Percentiles rank a stretch among this genome's conserved stretches.
phyloP scores from a whole-genome alignment of 2,797 vertebrate genomes.

The Mastacembelus armatus region DNA sequence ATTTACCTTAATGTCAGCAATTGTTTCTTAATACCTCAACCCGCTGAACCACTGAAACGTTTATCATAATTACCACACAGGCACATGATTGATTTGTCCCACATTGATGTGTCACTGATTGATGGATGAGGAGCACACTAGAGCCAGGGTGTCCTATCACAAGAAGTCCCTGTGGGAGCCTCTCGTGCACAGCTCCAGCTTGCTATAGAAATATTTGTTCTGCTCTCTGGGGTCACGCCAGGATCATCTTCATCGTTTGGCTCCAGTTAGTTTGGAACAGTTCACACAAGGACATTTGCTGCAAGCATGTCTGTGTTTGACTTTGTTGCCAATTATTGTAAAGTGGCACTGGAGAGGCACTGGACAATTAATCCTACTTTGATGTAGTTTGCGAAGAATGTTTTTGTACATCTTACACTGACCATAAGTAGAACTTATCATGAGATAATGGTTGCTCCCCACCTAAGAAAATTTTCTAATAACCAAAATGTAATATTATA shows the following conservation, averaged over 20 bases:
- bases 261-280: constrained; percentile 33
- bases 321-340: constrained; percentile 43
- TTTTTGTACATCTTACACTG: constrained; percentile 48
- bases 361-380: constrained; percentile 45
- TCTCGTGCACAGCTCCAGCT: constrained; percentile 25
- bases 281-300: constrained; percentile 37
- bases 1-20: not conserved
- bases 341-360: constrained; percentile 58
- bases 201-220: constrained; percentile 36
- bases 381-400: constrained; percentile 50
- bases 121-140: constrained; percentile 88
- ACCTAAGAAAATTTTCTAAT: constrained; percentile 28
- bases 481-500: constrained; percentile 4
- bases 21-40: constrained; percentile 13
- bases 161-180: constrained; percentile 21
- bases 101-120: constrained; percentile 97
- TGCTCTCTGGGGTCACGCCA: constrained; percentile 17
- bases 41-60: constrained; percentile 38
- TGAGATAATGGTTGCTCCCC: constrained; percentile 95
- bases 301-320: constrained; percentile 48
- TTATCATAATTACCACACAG: constrained; percentile 81
- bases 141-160: constrained; percentile 16
- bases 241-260: constrained; percentile 37
- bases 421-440: constrained; percentile 79
- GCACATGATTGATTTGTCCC: constrained; percentile 99